Evolutionary conservation across 2,113 vertebrate species (phyloP).

Genomic region (Sminthopsis crassicaudata): DNA sequence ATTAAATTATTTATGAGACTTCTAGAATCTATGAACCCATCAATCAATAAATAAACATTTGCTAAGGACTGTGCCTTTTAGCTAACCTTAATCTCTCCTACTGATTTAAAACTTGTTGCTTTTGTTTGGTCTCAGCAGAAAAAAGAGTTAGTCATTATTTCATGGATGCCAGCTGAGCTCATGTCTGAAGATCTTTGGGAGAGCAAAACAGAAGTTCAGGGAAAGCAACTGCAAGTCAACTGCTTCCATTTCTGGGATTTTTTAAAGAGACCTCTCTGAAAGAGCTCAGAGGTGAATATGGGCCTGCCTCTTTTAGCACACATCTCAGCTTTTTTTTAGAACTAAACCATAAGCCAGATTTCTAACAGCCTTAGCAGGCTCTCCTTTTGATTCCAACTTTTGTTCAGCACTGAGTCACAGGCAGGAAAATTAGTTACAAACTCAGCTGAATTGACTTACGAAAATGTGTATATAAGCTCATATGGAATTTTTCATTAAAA

Average conservation of each 20-base stretch:
- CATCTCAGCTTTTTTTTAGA: background rate
- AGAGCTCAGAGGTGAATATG: background rate
- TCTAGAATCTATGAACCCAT: background rate
- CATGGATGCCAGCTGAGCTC: background rate
- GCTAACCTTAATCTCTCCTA: background rate
- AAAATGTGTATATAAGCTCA: background rate
- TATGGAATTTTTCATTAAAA: background rate
- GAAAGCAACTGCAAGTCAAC: background rate
- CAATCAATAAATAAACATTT: background rate
- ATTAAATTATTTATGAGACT: background rate
- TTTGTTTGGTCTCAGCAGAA: background rate
- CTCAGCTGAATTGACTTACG: background rate
- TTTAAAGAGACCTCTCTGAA: background rate
- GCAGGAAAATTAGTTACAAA: constrained; percentile 14
- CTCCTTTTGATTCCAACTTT: constrained; percentile 1
- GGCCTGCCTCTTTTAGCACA: background rate
- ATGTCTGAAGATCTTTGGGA: constrained; percentile 1
- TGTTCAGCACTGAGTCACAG: background rate
- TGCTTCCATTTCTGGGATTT: background rate
- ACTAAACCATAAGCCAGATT: background rate
- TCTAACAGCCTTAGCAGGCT: background rate
- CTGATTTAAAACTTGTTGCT: background rate
- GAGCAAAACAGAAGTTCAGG: background rate
- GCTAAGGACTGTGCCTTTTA: background rate
- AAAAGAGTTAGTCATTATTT: background rate